phyloP scores from a whole-genome alignment of 2,113 vertebrate species.

The Athene noctua region DNA sequence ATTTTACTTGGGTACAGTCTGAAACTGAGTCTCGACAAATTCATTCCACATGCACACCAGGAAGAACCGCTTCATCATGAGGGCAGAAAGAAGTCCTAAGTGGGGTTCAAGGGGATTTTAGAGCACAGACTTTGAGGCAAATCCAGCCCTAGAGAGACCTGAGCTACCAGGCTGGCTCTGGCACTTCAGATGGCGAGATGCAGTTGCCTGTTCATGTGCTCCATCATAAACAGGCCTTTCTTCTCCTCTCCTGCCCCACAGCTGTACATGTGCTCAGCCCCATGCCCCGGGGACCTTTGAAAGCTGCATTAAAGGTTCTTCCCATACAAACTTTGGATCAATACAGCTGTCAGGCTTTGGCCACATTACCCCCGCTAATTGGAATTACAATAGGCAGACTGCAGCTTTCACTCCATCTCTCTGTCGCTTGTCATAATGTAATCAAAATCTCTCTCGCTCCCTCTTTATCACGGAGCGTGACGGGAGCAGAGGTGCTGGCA shows the following conservation, averaged over 20 bases:
- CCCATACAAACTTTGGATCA: not conserved
- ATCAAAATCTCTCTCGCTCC: slow-evolving; percentile 36
- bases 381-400: slow-evolving; percentile 35
- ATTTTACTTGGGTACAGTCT: not conserved
- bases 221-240: not conserved
- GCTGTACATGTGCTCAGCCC: not conserved
- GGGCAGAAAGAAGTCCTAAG: not conserved
- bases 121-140: not conserved
- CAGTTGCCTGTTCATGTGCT: not conserved
- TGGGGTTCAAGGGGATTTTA: not conserved
- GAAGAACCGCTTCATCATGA: not conserved
- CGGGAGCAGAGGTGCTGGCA: not conserved
- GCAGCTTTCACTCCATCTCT: slow-evolving; percentile 37
- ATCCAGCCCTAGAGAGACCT: not conserved
- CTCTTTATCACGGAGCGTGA: not conserved
- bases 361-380: slow-evolving; percentile 43
- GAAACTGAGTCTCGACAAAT: not conserved
- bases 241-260: not conserved
- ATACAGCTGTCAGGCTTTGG: slow-evolving; percentile 31
- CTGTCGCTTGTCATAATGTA: slow-evolving; percentile 33
- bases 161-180: not conserved
- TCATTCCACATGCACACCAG: not conserved
- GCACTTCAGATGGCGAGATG: not conserved
- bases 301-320: not conserved
- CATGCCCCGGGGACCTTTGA: not conserved